These are phyloP conservation scores for Notodonta dromedarius DNA, from an alignment of 2,888 invertebrate genomes.

Conservation along the genomic window DNA sequence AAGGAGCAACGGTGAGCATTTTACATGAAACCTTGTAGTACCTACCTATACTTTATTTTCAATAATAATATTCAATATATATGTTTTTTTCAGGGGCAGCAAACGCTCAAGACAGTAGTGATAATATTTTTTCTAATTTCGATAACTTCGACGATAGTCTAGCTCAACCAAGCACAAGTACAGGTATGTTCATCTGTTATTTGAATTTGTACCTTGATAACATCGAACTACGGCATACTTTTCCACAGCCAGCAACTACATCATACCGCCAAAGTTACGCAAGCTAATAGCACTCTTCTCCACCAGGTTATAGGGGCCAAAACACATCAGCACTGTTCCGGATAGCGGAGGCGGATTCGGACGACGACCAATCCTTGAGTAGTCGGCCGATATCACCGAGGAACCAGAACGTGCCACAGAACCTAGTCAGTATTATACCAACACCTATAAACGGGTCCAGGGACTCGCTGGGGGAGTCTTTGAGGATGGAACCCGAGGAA, in stretches of 20 bases:
- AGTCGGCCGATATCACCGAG: conserved; percentile 72
- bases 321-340: conserved; percentile 72
- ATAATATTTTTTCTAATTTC: conserved; percentile 59
- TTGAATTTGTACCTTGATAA: background rate
- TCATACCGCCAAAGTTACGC: background rate
- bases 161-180: conserved; percentile 87
- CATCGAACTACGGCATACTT: background rate
- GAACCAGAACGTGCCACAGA: conserved; percentile 59
- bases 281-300: background rate
- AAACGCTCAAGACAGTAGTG: conserved; percentile 63
- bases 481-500: conserved; percentile 59
- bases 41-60: background rate
- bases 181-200: conserved; percentile 65
- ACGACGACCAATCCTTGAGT: conserved; percentile 83
- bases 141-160: conserved; percentile 74
- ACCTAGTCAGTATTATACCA: conserved; percentile 83
- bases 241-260: background rate
- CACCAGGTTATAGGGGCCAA: conserved; percentile 74
- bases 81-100: conserved; percentile 50
- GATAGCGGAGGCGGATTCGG: conserved; percentile 85
- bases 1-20: conserved; percentile 64
- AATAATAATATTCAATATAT: conserved; percentile 4
- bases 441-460: conserved; percentile 85
- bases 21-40: too few species aligned
- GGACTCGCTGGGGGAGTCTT: conserved; percentile 68